phyloP scores from a whole-genome alignment of 2,797 vertebrate species.

The Enteromius treurensis region DNA sequence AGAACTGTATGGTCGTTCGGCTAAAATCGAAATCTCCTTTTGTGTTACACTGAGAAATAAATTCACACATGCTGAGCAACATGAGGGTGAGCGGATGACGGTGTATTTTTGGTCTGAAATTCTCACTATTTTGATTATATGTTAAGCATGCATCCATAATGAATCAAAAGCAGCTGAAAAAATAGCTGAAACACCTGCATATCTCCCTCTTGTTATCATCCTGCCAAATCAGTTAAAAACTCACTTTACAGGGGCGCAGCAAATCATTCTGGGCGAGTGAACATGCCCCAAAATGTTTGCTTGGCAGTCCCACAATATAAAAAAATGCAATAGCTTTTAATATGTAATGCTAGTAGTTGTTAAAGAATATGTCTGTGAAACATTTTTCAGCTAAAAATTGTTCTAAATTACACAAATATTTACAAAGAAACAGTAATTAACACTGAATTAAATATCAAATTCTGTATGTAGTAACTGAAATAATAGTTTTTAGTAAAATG shows the following conservation, averaged over 20 bases:
- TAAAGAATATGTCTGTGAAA: not conserved
- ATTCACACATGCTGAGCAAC: not conserved
- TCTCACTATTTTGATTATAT: not conserved
- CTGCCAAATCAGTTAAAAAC: constrained; percentile 22
- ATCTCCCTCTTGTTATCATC: constrained; percentile 17
- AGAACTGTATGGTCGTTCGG: not conserved
- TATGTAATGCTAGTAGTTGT: not conserved
- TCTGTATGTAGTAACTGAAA: not conserved
- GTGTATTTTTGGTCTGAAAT: not conserved
- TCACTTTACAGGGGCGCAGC: constrained; percentile 33
- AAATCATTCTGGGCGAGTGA: not conserved
- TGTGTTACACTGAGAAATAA: not conserved
- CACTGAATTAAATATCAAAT: not conserved
- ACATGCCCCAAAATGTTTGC: not conserved
- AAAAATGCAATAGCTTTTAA: not conserved
- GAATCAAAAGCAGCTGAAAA: not conserved
- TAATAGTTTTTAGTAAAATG: not conserved
- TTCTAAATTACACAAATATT: not conserved
- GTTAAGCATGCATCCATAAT: not conserved
- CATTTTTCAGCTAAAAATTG: not conserved
- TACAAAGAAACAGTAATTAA: not conserved
- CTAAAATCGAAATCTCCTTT: not conserved
- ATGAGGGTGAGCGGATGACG: not conserved
- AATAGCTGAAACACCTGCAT: not conserved
- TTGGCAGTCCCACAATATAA: not conserved